These are phyloP conservation scores for Lucinisca nassula DNA, from an alignment of 2,888 invertebrate genomes.

Conservation along the genomic window DNA sequence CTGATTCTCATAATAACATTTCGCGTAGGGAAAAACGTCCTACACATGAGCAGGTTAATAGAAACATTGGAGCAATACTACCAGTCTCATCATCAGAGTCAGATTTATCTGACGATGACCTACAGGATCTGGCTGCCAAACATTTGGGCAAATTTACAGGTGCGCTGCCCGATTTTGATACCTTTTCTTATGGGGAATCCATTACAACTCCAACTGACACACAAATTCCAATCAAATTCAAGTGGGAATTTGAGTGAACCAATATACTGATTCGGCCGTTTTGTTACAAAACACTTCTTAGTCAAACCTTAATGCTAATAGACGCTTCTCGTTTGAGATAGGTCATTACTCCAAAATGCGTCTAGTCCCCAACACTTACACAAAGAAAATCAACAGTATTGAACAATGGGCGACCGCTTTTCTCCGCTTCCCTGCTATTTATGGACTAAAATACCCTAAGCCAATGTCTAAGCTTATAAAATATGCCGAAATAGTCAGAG, in stretches of 20 bases:
- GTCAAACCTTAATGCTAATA: background rate
- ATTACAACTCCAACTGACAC: background rate
- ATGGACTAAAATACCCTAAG: background rate
- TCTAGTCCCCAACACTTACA: background rate
- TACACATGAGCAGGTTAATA: background rate
- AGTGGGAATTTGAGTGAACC: background rate
- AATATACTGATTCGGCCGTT: background rate
- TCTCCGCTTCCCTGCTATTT: conserved; percentile 17
- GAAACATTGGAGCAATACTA: background rate
- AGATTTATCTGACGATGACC: background rate
- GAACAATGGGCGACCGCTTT: conserved; percentile 11
- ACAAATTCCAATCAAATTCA: background rate
- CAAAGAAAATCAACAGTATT: background rate
- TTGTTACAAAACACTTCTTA: background rate
- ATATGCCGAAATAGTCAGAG: conserved; percentile 3
- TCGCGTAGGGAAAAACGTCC: background rate
- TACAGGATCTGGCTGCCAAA: background rate
- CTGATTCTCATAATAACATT: background rate
- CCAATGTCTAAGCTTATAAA: background rate
- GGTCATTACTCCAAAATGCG: background rate
- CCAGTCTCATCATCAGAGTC: background rate
- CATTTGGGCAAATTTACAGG: background rate
- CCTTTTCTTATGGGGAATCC: background rate
- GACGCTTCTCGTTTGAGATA: background rate
- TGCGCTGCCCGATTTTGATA: background rate